phyloP scores from a whole-genome alignment of 2,888 invertebrate genomes.

The Anoncus sp. region DNA sequence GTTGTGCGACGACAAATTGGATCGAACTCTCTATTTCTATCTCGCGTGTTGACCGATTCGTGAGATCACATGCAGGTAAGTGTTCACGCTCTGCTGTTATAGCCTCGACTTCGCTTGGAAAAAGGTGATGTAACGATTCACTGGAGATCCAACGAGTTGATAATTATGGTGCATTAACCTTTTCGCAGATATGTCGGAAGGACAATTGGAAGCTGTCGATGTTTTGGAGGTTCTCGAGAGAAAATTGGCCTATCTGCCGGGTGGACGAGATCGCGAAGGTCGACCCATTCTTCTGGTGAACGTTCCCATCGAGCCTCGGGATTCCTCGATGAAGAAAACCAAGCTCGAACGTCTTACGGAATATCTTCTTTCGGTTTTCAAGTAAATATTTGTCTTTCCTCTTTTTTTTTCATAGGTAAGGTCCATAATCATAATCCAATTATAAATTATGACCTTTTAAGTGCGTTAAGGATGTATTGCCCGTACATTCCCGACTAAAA shows the following conservation, averaged over 20 bases:
- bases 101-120: background rate
- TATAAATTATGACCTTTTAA: background rate
- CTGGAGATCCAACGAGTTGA: too few species aligned
- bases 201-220: constrained; percentile 84
- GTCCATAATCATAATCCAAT: background rate
- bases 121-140: background rate
- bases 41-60: constrained; percentile 31
- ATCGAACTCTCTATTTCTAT: too few species aligned
- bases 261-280: constrained; percentile 88
- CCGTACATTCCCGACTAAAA: too few species aligned
- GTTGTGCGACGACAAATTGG: constrained; percentile 9
- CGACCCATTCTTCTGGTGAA: constrained; percentile 87
- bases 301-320: constrained; percentile 86
- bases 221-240: constrained; percentile 86
- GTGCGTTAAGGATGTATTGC: background rate
- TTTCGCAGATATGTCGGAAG: constrained; percentile 68
- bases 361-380: constrained; percentile 85
- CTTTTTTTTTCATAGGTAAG: background rate
- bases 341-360: constrained; percentile 82
- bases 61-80: constrained; percentile 46
- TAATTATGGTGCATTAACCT: too few species aligned
- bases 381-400: constrained; percentile 79
- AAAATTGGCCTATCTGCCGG: constrained; percentile 86
- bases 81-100: background rate
- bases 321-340: constrained; percentile 78